Evolutionary conservation across 2,113 vertebrate genomes (phyloP).

Genomic region (Sebastes fasciatus): DNA sequence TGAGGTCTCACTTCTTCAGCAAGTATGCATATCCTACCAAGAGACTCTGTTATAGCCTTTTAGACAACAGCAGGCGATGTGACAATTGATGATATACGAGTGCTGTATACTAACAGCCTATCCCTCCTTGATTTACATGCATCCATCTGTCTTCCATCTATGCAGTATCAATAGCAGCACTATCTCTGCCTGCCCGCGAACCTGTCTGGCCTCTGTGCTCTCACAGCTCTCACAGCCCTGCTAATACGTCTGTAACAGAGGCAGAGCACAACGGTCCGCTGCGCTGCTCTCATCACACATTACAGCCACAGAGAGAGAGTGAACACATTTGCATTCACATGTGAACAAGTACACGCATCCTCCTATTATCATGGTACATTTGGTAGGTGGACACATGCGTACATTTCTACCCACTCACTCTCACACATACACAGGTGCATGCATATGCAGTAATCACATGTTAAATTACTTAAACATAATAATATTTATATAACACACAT

Average conservation of each 20-base stretch:
- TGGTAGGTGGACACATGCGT: neutral
- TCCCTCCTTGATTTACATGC: constrained; percentile 16
- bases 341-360: constrained; percentile 25
- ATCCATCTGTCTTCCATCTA: constrained; percentile 3
- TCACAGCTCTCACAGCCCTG: constrained; percentile 9
- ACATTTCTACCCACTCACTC: constrained; percentile 1
- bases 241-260: constrained; percentile 31
- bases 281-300: neutral
- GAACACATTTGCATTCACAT: constrained; percentile 22
- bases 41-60: neutral
- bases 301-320: neutral
- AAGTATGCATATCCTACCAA: neutral
- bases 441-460: neutral
- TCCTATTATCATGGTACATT: neutral
- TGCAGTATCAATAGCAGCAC: constrained; percentile 15
- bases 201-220: constrained; percentile 23
- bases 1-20: constrained; percentile 1
- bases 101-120: neutral
- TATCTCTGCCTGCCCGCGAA: constrained; percentile 9
- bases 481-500: neutral
- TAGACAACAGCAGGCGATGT: constrained; percentile 13
- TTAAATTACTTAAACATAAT: neutral
- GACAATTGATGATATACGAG: neutral
- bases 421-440: neutral
- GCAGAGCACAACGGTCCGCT: neutral